phyloP scores from a whole-genome alignment of 2,797 vertebrate species.

The Margarornis squamiger region DNA sequence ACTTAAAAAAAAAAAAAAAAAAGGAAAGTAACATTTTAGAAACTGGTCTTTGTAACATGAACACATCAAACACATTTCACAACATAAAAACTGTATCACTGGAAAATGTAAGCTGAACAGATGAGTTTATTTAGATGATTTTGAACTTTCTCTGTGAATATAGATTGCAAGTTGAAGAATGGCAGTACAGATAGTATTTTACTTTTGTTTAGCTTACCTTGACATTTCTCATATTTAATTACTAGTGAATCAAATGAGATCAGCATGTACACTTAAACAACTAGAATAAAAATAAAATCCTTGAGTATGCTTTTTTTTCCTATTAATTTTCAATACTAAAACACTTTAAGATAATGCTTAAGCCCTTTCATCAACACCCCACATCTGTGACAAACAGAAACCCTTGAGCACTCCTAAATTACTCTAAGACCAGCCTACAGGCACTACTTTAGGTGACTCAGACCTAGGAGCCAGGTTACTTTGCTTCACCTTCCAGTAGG shows the following conservation, averaged over 20 bases:
- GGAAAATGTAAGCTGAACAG: constrained; percentile 52
- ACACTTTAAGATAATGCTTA: not conserved
- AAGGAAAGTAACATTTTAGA: constrained; percentile 23
- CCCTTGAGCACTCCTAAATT: not conserved
- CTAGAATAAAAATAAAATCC: not conserved
- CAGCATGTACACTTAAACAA: not conserved
- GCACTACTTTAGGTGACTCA: not conserved
- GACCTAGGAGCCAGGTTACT: not conserved
- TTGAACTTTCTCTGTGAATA: constrained; percentile 13
- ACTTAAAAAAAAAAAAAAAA: not conserved
- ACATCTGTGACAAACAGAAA: not conserved
- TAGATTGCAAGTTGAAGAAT: not conserved
- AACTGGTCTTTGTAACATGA: constrained; percentile 60
- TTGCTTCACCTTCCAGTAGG: not conserved
- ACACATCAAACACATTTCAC: constrained; percentile 52
- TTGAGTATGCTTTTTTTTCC: not conserved
- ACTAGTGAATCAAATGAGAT: not conserved
- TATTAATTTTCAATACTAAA: not conserved
- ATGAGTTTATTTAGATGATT: constrained; percentile 65
- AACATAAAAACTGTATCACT: constrained; percentile 36
- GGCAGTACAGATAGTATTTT: not conserved
- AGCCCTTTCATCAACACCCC: not conserved
- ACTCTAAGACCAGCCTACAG: not conserved
- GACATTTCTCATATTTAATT: not conserved
- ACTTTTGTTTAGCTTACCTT: constrained; percentile 12